A percentile compares a stretch with the other conserved stretches of the same genome.
Conservation (phyloP, 2,797 vertebrate genomes). For the Notoglanidium macrostoma region DNA sequence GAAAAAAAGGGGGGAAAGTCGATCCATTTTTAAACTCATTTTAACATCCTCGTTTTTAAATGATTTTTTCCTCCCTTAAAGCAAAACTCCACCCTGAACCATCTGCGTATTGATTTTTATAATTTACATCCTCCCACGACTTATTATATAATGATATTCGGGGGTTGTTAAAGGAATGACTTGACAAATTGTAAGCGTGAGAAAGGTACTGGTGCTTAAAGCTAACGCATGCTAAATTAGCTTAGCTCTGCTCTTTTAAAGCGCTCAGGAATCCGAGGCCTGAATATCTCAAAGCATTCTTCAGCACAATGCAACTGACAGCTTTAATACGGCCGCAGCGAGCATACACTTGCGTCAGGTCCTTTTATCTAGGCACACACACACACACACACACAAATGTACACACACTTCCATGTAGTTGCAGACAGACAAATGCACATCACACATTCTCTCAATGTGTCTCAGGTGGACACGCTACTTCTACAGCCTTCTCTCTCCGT, state of each 20-base stretch:
- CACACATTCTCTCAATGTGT: background rate
- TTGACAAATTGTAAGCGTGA: background rate
- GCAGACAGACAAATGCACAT: constrained; percentile 31
- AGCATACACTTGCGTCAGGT: constrained; percentile 35
- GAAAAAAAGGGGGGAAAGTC: background rate
- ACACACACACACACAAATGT: constrained; percentile 27
- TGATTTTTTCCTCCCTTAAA: background rate
- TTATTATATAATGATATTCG: background rate
- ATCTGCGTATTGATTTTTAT: background rate
- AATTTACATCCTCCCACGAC: background rate
- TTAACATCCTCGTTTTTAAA: background rate
- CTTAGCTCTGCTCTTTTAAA: constrained; percentile 19
- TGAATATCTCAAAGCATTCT: constrained; percentile 60
- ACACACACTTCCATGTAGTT: constrained; percentile 20
- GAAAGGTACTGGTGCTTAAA: too few species aligned
- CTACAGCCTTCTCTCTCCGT: background rate
- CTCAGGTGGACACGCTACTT: constrained; percentile 4
- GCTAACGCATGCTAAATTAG: background rate
- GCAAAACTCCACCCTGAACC: background rate
- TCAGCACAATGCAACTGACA: constrained; percentile 57
- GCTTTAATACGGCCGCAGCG: constrained; percentile 61
- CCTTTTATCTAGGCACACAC: constrained; percentile 57
- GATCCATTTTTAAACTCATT: background rate
- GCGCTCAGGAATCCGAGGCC: constrained; percentile 44
- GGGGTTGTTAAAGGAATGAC: background rate